Conservation (phyloP, 2,888 invertebrate species). For the Dolomedes plantarius region DNA sequence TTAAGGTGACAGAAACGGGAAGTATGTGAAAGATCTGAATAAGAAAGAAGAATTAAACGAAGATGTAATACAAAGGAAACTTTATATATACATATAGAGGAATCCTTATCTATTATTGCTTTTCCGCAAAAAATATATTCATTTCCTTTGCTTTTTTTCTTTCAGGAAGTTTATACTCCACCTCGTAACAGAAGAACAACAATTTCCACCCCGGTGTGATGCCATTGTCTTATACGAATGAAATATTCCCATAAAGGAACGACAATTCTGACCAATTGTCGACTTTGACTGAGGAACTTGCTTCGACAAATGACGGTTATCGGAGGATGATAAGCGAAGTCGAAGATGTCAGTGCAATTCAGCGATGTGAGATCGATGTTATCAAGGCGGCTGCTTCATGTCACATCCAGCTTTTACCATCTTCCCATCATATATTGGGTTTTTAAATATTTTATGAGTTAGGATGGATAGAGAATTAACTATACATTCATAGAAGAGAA, state of each 20-base stretch:
- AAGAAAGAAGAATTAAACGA: too few relatives aligned
- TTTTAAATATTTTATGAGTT: not conserved
- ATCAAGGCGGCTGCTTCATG: conserved; percentile 33
- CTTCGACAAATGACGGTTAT: conserved; percentile 25
- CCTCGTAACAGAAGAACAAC: conserved; percentile 59
- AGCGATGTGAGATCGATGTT: conserved; percentile 3
- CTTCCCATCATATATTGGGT: not conserved
- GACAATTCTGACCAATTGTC: conserved; percentile 61
- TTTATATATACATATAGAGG: too few relatives aligned
- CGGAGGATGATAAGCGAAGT: not conserved
- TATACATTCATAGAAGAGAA: too few relatives aligned
- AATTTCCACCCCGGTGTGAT: conserved; percentile 67
- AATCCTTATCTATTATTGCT: not conserved
- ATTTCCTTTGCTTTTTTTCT: not conserved
- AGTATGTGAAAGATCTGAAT: too few relatives aligned
- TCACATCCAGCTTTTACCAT: conserved; percentile 50
- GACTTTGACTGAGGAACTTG: conserved; percentile 19
- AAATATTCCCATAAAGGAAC: conserved; percentile 21
- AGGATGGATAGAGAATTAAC: not conserved
- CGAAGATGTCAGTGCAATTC: conserved; percentile 4
- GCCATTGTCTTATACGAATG: conserved; percentile 15
- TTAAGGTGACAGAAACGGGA: too few relatives aligned
- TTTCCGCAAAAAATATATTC: not conserved
- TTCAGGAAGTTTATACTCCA: conserved; percentile 64
- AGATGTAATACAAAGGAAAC: too few relatives aligned